A percentile compares a stretch with the other conserved stretches of the same genome.
phyloP scores from a whole-genome alignment of 2,113 vertebrate genomes.

The Cyphomyrus plagiostoma region DNA sequence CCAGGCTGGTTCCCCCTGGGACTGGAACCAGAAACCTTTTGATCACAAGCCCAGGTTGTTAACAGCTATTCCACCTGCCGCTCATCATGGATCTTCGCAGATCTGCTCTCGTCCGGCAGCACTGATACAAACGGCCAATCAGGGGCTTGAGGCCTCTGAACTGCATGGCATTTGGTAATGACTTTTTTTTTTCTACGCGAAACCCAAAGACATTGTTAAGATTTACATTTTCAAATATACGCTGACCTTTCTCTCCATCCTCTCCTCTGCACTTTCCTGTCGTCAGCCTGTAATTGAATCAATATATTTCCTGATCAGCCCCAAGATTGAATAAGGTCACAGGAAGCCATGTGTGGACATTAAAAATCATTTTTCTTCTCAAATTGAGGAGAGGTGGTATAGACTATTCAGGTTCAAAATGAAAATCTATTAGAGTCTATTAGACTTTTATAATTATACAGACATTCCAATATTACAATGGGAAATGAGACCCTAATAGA shows the following conservation, averaged over 20 bases:
- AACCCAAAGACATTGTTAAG: constrained; percentile 97
- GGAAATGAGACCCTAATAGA: constrained; percentile 99
- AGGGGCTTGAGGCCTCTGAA: constrained; percentile 73
- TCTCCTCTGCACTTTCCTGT: constrained; percentile 86
- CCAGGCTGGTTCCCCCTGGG: not conserved
- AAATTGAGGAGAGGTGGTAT: constrained; percentile 91
- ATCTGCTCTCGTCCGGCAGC: constrained; percentile 52
- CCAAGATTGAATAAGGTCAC: constrained; percentile 99
- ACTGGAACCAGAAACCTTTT: not conserved
- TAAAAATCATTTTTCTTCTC: constrained; percentile 99
- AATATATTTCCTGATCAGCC: constrained; percentile 99
- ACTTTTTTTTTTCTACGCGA: constrained; percentile 65
- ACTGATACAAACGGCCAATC: constrained; percentile 57
- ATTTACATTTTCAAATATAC: constrained; percentile 99
- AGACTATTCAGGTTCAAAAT: constrained; percentile 94
- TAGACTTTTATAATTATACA: constrained; percentile 99
- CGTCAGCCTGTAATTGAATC: constrained; percentile 99
- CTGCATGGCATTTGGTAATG: constrained; percentile 97
- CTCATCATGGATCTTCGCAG: constrained; percentile 55
- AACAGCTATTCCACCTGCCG: constrained; percentile 4
- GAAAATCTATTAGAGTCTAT: constrained; percentile 99
- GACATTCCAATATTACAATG: constrained; percentile 97
- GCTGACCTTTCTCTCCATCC: constrained; percentile 95
- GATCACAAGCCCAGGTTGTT: not conserved
- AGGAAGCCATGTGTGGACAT: constrained; percentile 98